Percentiles rank a stretch among this genome's conserved stretches.
Conservation (phyloP, 2,888 invertebrate genomes). For the Idaea aversata region DNA sequence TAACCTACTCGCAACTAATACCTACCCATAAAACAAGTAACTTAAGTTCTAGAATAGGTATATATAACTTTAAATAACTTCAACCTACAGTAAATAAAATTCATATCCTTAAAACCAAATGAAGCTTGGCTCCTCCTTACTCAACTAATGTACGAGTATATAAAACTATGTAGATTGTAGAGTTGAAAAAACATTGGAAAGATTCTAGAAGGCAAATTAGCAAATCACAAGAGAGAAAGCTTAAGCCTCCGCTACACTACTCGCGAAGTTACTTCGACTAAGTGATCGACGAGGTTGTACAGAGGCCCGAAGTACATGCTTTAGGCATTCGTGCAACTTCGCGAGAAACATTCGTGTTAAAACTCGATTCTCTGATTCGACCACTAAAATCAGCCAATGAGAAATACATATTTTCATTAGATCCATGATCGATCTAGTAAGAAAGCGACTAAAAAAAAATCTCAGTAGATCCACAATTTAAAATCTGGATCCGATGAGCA, state of each 20-base stretch:
- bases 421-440: too few species aligned
- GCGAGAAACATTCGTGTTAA: too few species aligned
- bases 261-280: too few species aligned
- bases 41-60: not conserved
- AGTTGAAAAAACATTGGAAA: slow-evolving; percentile 59
- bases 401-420: too few species aligned
- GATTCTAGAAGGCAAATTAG: slow-evolving; percentile 69
- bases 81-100: slow-evolving; percentile 43
- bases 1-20: not conserved
- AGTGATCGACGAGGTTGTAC: too few species aligned
- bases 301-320: too few species aligned
- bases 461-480: too few species aligned
- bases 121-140: slow-evolving; percentile 69
- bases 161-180: slow-evolving; percentile 55
- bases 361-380: too few species aligned
- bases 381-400: too few species aligned
- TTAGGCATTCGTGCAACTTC: too few species aligned
- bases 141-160: slow-evolving; percentile 49
- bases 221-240: slow-evolving; percentile 73
- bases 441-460: too few species aligned
- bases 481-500: too few species aligned
- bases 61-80: slow-evolving; percentile 24
- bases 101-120: slow-evolving; percentile 30
- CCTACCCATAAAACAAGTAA: not conserved
- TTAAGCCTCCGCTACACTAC: slow-evolving; percentile 19